Evolutionary conservation across 2,888 invertebrate genomes (phyloP), one percentile per base, ranked within the genome.

Genomic region (Epinotia ramella): DNA sequence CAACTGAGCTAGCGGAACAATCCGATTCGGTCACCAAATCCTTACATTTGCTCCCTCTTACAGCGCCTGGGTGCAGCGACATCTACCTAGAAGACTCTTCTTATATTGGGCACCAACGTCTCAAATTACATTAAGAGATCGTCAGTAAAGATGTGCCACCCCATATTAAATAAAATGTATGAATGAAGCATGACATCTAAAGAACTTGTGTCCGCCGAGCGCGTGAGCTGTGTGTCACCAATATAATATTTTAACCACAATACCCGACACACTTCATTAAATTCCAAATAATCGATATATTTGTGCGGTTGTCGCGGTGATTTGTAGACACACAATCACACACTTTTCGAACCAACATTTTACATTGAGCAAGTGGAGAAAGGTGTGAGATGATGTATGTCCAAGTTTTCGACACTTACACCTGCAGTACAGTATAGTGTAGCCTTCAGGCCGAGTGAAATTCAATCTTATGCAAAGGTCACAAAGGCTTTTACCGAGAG

Each of bases 261-360:
- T 89, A 91, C 89, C 87, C 46, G 87, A 83, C 87, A 86, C 87
- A 91, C 89, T 93, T 92, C 92, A 93, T 93, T 93, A 91, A 91
- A 87, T 84, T 89, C 89, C 87, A 91, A 92, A 91, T 90, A 74
- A 75, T 90, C 89, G 85, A 86, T 84, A 84, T 92, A 91, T 91
- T 88, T 87, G 87, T 86, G 80, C 81, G 86, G 85, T 92, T 93
- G 92, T 92, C 87, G 82, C 81, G 73, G 86, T 92, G 93, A 93
- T 93, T 93, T 93, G 93, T 87, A 86, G 85, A 86, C 88, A 89
- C 85, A 84, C 88, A 87, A 87, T 87, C 85, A 90, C 88, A 49
- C 74, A 73, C 76, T 76, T 78, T 79, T 69, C 44, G 7, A n/a
- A 69, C 20, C 57, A 57, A 44, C 16, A 62, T 24, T 40, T 59